Evolutionary conservation across 2,113 vertebrate genomes (phyloP), one percentile per base, ranked within the genome.

Genomic region (Nothoprocta perdicaria): DNA sequence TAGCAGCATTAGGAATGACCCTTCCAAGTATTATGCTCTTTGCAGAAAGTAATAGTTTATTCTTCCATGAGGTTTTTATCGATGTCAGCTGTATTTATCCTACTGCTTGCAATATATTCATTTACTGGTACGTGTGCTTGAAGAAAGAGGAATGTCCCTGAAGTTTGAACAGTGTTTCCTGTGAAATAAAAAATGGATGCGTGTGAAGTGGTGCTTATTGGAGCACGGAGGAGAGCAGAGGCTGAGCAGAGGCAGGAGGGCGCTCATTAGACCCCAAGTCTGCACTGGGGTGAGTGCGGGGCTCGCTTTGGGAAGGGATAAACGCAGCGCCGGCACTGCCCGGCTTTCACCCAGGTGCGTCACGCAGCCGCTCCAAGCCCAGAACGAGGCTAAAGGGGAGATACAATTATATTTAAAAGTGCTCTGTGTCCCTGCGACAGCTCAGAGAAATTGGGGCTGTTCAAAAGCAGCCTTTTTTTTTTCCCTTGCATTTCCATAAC

Each of bases 201-300:
- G 5, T 11, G 19, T 4, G 3, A 61, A 67, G 3, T 0, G 2
- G 7, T 40, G 13, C 18, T 60, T 17, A 21, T 11, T 13, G 10
- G 48, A 45, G 68, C 3, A 2, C 31, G 8, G 68, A n/a, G 45
- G 23, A 45, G 26, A 43, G 1, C 7, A 18, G 43, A 22, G n/a
- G 33, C 27, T 38, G 41, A 33, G n/a, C 63, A 38, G n/a, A n/a
- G 45, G 22, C 8, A 0, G 1, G 29, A 73, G 43, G 15, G 48
- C 14, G 53, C 75, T 23, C 60, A 7, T 43, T 48, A 24, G 52
- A 26, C 31, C n/a, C 55, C 57, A 9, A 6, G 33, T 1, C 19
- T 31, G 19, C 1, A 0, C 14, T 50, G 52, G 14, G n/a, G 74
- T 14, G 31, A 60, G 43, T 10, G 14, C 9, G 40, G 4, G 26